These are phyloP conservation scores for Diabrotica undecimpunctata DNA, from an alignment of 1,140 invertebrate genomes.

Conservation along the genomic window DNA sequence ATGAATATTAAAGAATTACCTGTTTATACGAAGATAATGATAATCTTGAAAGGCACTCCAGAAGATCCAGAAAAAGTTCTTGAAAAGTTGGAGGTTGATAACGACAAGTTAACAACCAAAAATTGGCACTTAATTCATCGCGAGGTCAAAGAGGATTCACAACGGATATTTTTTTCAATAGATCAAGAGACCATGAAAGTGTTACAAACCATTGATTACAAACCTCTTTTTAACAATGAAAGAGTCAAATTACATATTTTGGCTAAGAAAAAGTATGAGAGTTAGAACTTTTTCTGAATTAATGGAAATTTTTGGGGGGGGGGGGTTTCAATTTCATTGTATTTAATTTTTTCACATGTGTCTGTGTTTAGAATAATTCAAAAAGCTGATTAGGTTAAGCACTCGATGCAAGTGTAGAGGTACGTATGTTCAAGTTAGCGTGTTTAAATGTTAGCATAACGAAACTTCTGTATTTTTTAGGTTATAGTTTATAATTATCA, in stretches of 20 bases:
- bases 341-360: too few species aligned
- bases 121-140: conserved; percentile 5
- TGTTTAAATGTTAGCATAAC: too few species aligned
- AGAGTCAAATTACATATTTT: background rate
- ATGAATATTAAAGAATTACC: conserved; percentile 7
- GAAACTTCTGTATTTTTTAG: background rate
- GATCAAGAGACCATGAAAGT: conserved; percentile 3
- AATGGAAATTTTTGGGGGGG: too few species aligned
- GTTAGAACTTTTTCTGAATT: too few species aligned
- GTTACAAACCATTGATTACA: conserved; percentile 5
- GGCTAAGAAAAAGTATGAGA: too few species aligned
- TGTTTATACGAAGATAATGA: background rate
- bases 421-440: too few species aligned
- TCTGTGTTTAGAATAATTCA: too few species aligned
- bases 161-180: background rate
- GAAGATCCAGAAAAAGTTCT: conserved; percentile 10
- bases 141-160: conserved; percentile 3
- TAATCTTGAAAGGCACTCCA: background rate
- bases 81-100: conserved; percentile 2
- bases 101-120: background rate
- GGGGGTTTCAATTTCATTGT: too few species aligned
- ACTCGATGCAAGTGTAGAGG: too few species aligned
- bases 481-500: conserved; percentile 1
- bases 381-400: too few species aligned
- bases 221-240: conserved; percentile 4